A percentile compares a stretch with the other conserved stretches of the same genome.
phyloP scores from a whole-genome alignment of 2,888 invertebrate genomes.

The Dascillus cervinus region DNA sequence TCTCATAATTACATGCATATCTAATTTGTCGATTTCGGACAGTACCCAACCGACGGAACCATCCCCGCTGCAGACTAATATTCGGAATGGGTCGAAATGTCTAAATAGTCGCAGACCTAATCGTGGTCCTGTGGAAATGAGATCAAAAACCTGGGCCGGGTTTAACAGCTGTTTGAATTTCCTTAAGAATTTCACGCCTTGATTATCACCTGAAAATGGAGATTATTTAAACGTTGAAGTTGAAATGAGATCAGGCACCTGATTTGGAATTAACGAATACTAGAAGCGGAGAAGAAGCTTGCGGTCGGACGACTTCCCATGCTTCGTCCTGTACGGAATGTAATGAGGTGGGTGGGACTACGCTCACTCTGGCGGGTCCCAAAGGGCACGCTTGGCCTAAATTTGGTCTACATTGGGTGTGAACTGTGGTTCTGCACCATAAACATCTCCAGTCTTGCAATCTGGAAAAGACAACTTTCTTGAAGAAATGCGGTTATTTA shows the following conservation, averaged over 20 bases:
- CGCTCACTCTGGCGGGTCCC: constrained; percentile 82
- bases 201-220: constrained; percentile 73
- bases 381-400: constrained; percentile 75
- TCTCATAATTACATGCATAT: constrained; percentile 89
- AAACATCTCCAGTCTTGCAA: constrained; percentile 95
- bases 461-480: constrained; percentile 42
- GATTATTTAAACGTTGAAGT: not conserved
- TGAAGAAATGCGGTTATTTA: no score
- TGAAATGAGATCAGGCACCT: no score
- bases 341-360: constrained; percentile 89
- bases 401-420: constrained; percentile 81
- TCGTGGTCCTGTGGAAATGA: constrained; percentile 83
- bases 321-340: constrained; percentile 90
- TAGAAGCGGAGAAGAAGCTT: constrained; percentile 65
- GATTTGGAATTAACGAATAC: constrained; percentile 98
- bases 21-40: constrained; percentile 89
- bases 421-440: constrained; percentile 90
- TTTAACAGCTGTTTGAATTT: constrained; percentile 92
- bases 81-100: constrained; percentile 92
- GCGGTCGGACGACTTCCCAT: constrained; percentile 76
- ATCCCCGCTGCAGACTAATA: constrained; percentile 95
- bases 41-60: constrained; percentile 98
- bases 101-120: constrained; percentile 80
- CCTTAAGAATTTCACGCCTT: constrained; percentile 91
- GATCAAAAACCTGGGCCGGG: constrained; percentile 96